Evolutionary conservation across 2,888 invertebrate species (phyloP).

Genomic region (Acleris holmiana): DNA sequence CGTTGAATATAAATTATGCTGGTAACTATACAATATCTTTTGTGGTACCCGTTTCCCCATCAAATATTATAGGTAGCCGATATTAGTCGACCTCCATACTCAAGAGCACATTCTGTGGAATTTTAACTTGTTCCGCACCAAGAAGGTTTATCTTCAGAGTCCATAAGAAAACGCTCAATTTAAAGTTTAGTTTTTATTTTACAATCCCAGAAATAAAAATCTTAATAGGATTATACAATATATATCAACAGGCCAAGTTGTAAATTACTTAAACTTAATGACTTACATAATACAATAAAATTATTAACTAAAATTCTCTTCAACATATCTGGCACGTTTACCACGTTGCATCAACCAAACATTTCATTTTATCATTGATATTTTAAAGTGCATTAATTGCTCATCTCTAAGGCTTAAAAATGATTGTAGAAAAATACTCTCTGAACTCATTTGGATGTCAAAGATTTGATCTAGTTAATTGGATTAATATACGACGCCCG

Average conservation of each 20-base stretch:
- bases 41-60: no score
- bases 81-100: no score
- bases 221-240: conserved; percentile 84
- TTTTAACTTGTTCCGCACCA: no score
- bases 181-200: conserved; percentile 79
- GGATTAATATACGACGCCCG: conserved; percentile 66
- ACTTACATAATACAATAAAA: conserved; percentile 84
- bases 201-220: conserved; percentile 84
- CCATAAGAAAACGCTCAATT: conserved; percentile 55
- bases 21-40: no score
- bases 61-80: no score
- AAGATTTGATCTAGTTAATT: conserved; percentile 71
- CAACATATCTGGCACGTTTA: conserved; percentile 82
- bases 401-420: conserved; percentile 74
- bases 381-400: conserved; percentile 74
- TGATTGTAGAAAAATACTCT: conserved; percentile 83
- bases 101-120: no score
- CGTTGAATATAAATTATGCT: no score
- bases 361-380: conserved; percentile 72
- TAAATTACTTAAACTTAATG: conserved; percentile 85
- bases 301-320: conserved; percentile 84
- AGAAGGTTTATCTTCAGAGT: not conserved
- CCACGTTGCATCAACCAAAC: conserved; percentile 80
- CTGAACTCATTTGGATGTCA: conserved; percentile 70
- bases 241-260: conserved; percentile 84